phyloP scores from a whole-genome alignment of 2,888 invertebrate genomes.

The Cantharis flavilabris region DNA sequence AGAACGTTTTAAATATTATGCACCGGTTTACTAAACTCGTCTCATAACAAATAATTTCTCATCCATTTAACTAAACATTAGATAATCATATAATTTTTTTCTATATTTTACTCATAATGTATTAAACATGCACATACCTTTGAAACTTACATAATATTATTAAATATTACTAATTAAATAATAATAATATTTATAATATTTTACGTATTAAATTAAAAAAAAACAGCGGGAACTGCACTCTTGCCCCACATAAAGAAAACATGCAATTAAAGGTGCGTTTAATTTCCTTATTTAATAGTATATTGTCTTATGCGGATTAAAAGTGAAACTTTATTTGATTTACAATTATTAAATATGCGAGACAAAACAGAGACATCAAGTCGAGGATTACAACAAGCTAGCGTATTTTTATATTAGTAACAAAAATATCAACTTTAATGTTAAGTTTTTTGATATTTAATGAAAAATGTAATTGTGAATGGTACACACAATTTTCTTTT shows the following conservation, averaged over 20 bases:
- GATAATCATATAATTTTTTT: neutral
- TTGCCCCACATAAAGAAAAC: neutral
- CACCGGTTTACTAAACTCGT: neutral
- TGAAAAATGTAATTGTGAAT: too few relatives aligned
- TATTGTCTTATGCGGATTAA: too few relatives aligned
- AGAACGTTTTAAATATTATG: neutral
- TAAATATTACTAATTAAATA: neutral
- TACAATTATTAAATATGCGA: too few relatives aligned
- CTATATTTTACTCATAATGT: neutral
- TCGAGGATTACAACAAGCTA: too few relatives aligned
- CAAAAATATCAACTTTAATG: too few relatives aligned
- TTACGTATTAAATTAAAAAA: neutral
- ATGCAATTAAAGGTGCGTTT: neutral
- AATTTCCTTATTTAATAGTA: too few relatives aligned
- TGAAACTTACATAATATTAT: neutral
- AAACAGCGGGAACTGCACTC: neutral
- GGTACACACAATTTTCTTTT: too few relatives aligned
- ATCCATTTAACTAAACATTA: neutral
- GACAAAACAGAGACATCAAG: too few relatives aligned
- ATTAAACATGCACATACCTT: neutral
- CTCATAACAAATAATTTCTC: neutral
- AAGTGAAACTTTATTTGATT: too few relatives aligned
- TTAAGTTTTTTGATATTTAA: too few relatives aligned
- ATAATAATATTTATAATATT: neutral
- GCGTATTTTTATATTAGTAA: too few relatives aligned